These are phyloP conservation scores for Rhopalosiphum maidis DNA, from an alignment of 1,140 invertebrate species.

Conservation along the genomic window DNA sequence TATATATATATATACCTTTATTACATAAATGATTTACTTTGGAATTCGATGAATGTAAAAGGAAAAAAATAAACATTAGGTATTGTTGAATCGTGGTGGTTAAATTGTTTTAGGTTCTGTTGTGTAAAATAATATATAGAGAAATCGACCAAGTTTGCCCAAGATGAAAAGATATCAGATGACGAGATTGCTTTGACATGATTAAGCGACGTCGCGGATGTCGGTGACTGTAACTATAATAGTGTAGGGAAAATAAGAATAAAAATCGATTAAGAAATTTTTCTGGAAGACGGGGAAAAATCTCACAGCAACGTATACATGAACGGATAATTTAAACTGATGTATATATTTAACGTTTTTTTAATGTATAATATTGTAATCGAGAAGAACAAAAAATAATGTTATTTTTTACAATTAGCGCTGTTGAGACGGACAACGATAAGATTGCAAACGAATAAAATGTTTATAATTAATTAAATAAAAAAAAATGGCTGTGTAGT, in stretches of 20 bases:
- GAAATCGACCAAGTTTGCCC: neutral
- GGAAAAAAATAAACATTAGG: neutral
- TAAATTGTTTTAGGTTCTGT: neutral
- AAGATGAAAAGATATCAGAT: slow-evolving; percentile 13
- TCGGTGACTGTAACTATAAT: neutral
- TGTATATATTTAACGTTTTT: neutral
- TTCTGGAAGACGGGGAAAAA: neutral
- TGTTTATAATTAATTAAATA: neutral
- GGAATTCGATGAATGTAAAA: slow-evolving; percentile 34
- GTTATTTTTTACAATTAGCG: neutral
- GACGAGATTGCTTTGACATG: neutral
- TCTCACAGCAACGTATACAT: neutral
- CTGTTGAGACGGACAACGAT: neutral
- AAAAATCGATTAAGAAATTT: neutral
- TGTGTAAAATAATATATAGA: slow-evolving; percentile 4
- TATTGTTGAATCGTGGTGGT: neutral
- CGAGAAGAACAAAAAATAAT: neutral
- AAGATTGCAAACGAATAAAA: neutral
- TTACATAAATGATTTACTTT: slow-evolving; percentile 30
- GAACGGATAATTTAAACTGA: neutral
- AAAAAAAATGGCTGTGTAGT: neutral
- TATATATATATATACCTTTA: neutral
- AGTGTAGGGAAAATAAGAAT: slow-evolving; percentile 17
- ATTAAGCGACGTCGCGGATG: neutral
- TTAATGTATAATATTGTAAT: neutral